Percentiles rank a stretch among this genome's conserved stretches.
Evolutionary conservation across 2,888 invertebrate species (phyloP).

Genomic region (Tinea semifulvella): DNA sequence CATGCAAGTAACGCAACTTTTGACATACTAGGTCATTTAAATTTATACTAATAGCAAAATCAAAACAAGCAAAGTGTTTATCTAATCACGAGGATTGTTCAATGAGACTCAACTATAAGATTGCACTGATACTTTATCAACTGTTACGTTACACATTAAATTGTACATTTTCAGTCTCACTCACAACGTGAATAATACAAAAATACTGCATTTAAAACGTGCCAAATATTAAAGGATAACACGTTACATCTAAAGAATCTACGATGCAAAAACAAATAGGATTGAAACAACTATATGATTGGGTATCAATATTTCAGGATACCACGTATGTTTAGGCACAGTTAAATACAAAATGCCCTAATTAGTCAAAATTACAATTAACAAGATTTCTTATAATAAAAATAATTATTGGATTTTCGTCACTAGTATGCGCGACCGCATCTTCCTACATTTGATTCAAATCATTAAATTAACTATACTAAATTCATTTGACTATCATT

Average conservation of each 20-base stretch:
- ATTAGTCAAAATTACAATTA: conserved; percentile 58
- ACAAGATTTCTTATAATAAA: conserved; percentile 59
- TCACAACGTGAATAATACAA: conserved; percentile 57
- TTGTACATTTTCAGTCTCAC: conserved; percentile 64
- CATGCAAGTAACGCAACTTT: conserved; percentile 57
- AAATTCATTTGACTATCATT: conserved; percentile 64
- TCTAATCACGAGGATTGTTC: conserved; percentile 1
- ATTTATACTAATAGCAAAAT: conserved; percentile 17
- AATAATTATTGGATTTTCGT: conserved; percentile 66
- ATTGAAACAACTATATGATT: conserved; percentile 53
- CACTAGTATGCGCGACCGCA: conserved; percentile 67
- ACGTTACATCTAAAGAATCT: conserved; percentile 24
- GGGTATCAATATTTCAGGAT: conserved; percentile 34
- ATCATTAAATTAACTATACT: conserved; percentile 61
- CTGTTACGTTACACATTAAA: conserved; percentile 44
- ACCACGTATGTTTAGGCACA: conserved; percentile 55
- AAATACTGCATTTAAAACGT: conserved; percentile 51
- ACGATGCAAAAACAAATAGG: conserved; percentile 27
- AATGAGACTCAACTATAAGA: conserved; percentile 24
- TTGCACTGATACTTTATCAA: conserved; percentile 29
- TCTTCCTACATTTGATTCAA: conserved; percentile 57
- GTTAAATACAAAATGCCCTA: conserved; percentile 61
- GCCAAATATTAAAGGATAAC: conserved; percentile 26
- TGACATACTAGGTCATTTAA: conserved; percentile 45
- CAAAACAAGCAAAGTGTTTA: background rate